These are phyloP conservation scores for Celastrina argiolus DNA, from an alignment of 2,888 invertebrate species.

Conservation along the genomic window DNA sequence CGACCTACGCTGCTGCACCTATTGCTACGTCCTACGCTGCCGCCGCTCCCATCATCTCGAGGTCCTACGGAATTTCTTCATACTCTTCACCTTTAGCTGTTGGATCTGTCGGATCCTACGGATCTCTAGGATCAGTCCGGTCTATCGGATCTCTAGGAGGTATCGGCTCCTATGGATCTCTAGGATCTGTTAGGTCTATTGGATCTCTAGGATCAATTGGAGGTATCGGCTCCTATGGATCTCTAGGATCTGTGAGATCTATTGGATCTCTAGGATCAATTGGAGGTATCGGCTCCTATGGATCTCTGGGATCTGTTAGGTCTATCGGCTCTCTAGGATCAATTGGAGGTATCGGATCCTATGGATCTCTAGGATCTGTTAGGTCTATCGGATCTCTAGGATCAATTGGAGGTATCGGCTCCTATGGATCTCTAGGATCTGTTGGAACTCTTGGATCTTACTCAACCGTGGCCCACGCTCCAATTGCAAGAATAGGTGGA, in stretches of 20 bases:
- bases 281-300: background rate
- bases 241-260: background rate
- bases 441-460: background rate
- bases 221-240: background rate
- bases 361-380: background rate
- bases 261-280: background rate
- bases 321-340: background rate
- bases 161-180: background rate
- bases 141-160: background rate
- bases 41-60: conserved; percentile 35
- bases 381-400: background rate
- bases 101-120: background rate
- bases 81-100: conserved; percentile 1
- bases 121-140: background rate
- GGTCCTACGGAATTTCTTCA: conserved; percentile 29
- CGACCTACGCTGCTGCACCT: conserved; percentile 40
- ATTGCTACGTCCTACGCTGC: conserved; percentile 43
- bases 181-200: too few relatives aligned
- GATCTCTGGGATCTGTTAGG: background rate
- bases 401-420: too few relatives aligned
- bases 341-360: background rate
- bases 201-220: background rate
- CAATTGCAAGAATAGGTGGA: conserved; percentile 3
- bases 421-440: background rate
- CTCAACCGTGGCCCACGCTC: background rate